Evolutionary conservation across 2,888 invertebrate species (phyloP).

Genomic region (Chydorus sphaericus): DNA sequence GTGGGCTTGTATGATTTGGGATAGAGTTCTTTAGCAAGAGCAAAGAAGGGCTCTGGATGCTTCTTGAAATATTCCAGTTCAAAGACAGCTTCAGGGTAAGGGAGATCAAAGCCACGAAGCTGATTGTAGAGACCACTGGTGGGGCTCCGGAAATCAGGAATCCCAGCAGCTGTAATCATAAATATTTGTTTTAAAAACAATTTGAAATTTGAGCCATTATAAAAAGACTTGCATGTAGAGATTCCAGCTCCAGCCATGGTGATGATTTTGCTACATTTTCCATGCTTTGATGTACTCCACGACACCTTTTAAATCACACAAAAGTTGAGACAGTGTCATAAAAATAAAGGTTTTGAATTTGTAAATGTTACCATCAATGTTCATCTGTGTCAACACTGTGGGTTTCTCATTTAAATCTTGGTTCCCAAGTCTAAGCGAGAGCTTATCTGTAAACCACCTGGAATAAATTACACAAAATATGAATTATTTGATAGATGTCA

Average conservation of each 20-base stretch:
- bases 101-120: constrained; percentile 75
- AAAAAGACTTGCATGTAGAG: constrained; percentile 63
- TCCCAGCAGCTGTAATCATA: constrained; percentile 61
- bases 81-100: constrained; percentile 83
- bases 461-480: too few species aligned
- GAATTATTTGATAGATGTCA: too few species aligned
- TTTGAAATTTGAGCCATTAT: background rate
- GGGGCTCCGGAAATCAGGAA: constrained; percentile 90
- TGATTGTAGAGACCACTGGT: constrained; percentile 84
- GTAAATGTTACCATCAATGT: too few species aligned
- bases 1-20: constrained; percentile 82
- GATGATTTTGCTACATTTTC: constrained; percentile 67
- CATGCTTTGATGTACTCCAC: constrained; percentile 60
- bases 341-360: too few species aligned
- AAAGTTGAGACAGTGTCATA: too few species aligned
- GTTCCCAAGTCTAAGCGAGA: background rate
- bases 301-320: constrained; percentile 58
- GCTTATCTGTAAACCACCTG: constrained; percentile 8
- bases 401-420: constrained; percentile 3
- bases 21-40: constrained; percentile 73
- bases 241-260: constrained; percentile 94
- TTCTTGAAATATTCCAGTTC: constrained; percentile 70
- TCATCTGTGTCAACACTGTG: background rate
- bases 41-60: constrained; percentile 86
- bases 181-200: background rate